Conservation (phyloP, 2,797 vertebrate species). For the Sylvia borin region DNA sequence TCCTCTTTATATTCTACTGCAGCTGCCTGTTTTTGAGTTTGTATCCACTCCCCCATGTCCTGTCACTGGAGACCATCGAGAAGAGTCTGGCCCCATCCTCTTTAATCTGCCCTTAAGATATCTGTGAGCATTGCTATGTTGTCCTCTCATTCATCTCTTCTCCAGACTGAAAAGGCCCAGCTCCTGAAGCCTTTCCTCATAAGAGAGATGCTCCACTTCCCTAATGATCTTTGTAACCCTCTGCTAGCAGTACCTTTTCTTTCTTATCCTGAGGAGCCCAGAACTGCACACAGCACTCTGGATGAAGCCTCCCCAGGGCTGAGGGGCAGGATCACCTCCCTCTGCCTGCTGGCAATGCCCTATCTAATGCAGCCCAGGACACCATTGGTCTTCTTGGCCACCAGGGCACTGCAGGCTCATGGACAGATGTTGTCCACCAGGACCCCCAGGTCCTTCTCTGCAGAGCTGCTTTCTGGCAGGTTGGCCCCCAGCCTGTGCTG, state of each 20-base stretch:
- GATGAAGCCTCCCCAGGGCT: not conserved
- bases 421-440: not conserved
- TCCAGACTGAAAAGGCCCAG: not conserved
- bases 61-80: not conserved
- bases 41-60: not conserved
- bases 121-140: not conserved
- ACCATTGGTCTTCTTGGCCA: not conserved
- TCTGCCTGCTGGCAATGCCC: rapidly evolving
- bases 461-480: not conserved
- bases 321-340: not conserved
- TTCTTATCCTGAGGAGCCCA: not conserved
- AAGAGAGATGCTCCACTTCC: not conserved
- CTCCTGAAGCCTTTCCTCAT: not conserved
- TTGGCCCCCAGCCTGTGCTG: not conserved
- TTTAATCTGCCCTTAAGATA: not conserved
- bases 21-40: not conserved
- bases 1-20: not conserved
- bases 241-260: not conserved
- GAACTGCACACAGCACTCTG: not conserved
- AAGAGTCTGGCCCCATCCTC: not conserved
- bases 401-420: not conserved
- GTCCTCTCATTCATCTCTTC: not conserved
- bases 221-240: not conserved
- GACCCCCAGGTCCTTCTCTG: not conserved
- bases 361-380: not conserved